These are phyloP conservation scores for Thyatira batis DNA, from an alignment of 2,888 invertebrate species.

Conservation along the genomic window DNA sequence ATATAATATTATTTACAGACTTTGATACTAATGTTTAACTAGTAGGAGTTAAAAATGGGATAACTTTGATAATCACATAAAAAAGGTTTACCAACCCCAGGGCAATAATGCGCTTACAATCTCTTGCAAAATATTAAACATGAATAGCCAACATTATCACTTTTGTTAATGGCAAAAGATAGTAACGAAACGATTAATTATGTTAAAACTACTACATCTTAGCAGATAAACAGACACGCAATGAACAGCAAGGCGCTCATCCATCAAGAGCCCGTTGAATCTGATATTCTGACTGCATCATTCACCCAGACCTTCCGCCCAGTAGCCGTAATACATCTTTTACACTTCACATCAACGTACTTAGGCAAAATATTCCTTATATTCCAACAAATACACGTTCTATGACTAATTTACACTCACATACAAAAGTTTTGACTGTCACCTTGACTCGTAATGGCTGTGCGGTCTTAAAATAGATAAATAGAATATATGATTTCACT, in stretches of 20 bases:
- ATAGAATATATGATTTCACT: no score
- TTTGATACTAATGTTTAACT: no score
- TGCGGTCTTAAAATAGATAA: no score
- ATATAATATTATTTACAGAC: no score
- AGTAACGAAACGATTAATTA: slow-evolving; percentile 17
- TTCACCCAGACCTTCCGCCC: slow-evolving; percentile 31
- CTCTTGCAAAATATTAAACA: no score
- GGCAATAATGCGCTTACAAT: no score
- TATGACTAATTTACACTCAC: slow-evolving; percentile 25
- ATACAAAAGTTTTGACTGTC: background rate
- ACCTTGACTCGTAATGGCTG: no score
- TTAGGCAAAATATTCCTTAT: slow-evolving; percentile 28
- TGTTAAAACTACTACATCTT: slow-evolving; percentile 9
- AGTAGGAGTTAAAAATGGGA: no score
- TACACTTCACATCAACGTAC: slow-evolving; percentile 25
- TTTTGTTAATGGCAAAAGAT: slow-evolving; percentile 20
- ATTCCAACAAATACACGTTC: slow-evolving; percentile 30
- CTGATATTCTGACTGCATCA: slow-evolving; percentile 34
- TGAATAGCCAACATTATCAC: background rate
- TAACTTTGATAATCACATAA: no score
- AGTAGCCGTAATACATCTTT: slow-evolving; percentile 21
- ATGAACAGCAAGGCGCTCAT: slow-evolving; percentile 16
- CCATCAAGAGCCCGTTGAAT: slow-evolving; percentile 25
- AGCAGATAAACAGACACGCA: slow-evolving; percentile 21
- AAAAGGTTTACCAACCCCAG: no score